These are phyloP conservation scores for Trachelus stipa DNA, from an alignment of 2,888 invertebrate species.

Conservation along the genomic window DNA sequence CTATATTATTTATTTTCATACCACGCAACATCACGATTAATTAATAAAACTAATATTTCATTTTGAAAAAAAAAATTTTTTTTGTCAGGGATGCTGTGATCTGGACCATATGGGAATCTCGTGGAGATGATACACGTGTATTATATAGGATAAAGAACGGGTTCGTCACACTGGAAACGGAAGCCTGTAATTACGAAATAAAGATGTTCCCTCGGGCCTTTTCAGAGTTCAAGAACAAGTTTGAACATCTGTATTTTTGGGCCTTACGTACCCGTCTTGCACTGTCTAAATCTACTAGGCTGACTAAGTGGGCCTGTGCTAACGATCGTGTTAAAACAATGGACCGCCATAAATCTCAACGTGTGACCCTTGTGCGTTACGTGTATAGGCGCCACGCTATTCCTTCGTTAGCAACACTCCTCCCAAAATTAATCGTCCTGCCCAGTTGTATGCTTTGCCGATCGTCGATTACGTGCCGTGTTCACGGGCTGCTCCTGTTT, in stretches of 20 bases:
- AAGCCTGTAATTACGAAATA: conserved; percentile 40
- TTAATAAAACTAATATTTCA: too few relatives aligned
- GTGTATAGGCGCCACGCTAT: conserved; percentile 11
- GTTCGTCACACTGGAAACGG: conserved; percentile 8
- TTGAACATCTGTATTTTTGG: neutral
- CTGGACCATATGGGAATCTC: too few relatives aligned
- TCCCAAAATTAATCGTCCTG: neutral
- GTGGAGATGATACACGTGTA: too few relatives aligned
- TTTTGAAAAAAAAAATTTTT: too few relatives aligned
- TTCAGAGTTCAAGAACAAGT: neutral
- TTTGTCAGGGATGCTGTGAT: too few relatives aligned
- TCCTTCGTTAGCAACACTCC: neutral
- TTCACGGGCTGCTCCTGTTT: too few relatives aligned
- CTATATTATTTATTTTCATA: too few relatives aligned
- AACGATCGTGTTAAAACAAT: conserved; percentile 35
- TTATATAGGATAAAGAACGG: too few relatives aligned
- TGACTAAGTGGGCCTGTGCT: conserved; percentile 25
- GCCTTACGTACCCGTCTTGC: too few relatives aligned
- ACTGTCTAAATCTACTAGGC: neutral
- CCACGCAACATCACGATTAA: too few relatives aligned
- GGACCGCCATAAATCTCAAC: conserved; percentile 27
- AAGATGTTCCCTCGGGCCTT: conserved; percentile 31
- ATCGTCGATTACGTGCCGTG: too few relatives aligned
- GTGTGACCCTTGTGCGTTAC: conserved; percentile 2
- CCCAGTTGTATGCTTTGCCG: neutral